Conservation (phyloP, 2,888 invertebrate species). For the Steinernema hermaphroditum region DNA sequence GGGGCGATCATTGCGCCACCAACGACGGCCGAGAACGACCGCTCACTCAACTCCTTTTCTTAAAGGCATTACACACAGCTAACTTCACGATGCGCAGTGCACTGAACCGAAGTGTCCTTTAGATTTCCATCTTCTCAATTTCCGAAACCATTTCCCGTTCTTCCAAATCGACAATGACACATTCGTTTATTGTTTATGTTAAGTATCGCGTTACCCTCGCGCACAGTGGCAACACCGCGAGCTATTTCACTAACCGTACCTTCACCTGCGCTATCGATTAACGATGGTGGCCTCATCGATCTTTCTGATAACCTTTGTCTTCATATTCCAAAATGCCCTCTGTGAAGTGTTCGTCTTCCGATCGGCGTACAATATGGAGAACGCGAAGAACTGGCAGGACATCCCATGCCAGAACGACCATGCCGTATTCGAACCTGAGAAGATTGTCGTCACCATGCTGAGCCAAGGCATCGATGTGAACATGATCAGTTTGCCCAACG, state of each 20-base stretch:
- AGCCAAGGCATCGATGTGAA: background rate
- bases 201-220: background rate
- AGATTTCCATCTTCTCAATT: too few relatives aligned
- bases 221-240: background rate
- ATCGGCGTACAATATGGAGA: background rate
- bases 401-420: background rate
- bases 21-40: too few relatives aligned
- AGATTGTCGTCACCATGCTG: slow-evolving; percentile 11
- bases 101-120: too few relatives aligned
- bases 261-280: background rate
- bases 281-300: background rate
- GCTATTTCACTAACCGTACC: background rate
- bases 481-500: slow-evolving; percentile 23
- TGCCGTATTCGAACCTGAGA: background rate
- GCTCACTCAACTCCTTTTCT: too few relatives aligned
- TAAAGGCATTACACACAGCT: too few relatives aligned
- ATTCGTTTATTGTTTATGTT: slow-evolving; percentile 13
- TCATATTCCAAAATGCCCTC: background rate
- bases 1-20: too few relatives aligned
- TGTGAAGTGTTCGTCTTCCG: background rate
- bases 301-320: background rate
- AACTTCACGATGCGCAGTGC: too few relatives aligned
- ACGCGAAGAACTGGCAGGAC: background rate
- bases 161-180: background rate
- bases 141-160: background rate